These are phyloP conservation scores for human (Homo sapiens) DNA, from an alignment of 2,113 vertebrate genomes.

Conservation along the genomic window DNA sequence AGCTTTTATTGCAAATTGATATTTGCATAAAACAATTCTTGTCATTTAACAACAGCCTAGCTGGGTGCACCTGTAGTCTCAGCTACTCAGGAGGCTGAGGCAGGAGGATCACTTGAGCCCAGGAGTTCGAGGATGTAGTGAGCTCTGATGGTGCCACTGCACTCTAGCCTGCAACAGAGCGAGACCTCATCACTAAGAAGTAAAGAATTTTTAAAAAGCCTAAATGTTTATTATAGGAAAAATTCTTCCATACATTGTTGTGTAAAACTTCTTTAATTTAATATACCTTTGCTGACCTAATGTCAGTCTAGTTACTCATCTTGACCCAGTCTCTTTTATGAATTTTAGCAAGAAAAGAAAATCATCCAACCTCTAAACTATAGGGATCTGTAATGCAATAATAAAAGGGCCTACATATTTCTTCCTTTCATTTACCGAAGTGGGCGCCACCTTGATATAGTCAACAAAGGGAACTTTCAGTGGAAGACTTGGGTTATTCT, in stretches of 20 bases:
- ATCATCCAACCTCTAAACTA: background rate
- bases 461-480: background rate
- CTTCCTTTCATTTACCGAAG: background rate
- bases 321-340: background rate
- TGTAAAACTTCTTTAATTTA: conserved; percentile 32
- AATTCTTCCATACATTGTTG: background rate
- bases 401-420: background rate
- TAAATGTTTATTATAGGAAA: background rate
- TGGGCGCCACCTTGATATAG: background rate
- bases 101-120: too few relatives aligned
- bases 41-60: background rate
- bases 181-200: too few relatives aligned
- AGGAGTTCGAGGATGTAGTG: too few relatives aligned
- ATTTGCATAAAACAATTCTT: background rate
- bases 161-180: too few relatives aligned
- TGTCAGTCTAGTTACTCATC: background rate
- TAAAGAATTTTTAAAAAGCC: too few relatives aligned
- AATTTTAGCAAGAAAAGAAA: conserved; percentile 27
- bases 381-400: background rate
- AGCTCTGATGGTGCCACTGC: too few relatives aligned
- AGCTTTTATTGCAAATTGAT: background rate
- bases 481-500: background rate
- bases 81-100: background rate
- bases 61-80: background rate
- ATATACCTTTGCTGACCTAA: background rate